These are phyloP conservation scores for Pangasianodon hypophthalmus DNA, from an alignment of 2,113 vertebrate species.

Conservation along the genomic window DNA sequence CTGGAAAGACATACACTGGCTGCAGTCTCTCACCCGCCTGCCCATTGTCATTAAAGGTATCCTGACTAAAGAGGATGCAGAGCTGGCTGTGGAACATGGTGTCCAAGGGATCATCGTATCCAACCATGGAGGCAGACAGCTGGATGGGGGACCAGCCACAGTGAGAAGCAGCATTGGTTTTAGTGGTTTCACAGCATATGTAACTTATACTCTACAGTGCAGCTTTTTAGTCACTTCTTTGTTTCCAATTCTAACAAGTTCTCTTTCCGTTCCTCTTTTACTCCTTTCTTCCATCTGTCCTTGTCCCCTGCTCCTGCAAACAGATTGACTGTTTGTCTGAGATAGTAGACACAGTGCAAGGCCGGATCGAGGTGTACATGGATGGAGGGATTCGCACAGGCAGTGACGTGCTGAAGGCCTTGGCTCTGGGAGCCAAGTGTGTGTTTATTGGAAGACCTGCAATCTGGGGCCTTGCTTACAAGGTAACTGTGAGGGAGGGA, in stretches of 20 bases:
- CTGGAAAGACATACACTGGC: constrained; percentile 90
- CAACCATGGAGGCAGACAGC: constrained; percentile 92
- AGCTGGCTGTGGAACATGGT: constrained; percentile 86
- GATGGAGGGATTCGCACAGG: constrained; percentile 92
- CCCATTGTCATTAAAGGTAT: constrained; percentile 96
- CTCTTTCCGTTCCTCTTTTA: not conserved
- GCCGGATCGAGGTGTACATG: constrained; percentile 85
- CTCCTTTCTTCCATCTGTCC: not conserved
- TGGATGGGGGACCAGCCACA: constrained; percentile 87
- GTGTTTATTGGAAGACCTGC: constrained; percentile 91
- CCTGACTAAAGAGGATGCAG: constrained; percentile 93
- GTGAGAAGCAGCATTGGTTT: constrained; percentile 65
- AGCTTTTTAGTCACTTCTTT: not conserved
- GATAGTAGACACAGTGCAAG: constrained; percentile 84
- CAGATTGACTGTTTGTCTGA: constrained; percentile 90
- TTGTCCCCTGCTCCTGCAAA: constrained; percentile 17
- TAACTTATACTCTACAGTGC: not conserved
- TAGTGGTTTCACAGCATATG: not conserved
- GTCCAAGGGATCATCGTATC: constrained; percentile 93
- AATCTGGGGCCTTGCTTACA: constrained; percentile 91
- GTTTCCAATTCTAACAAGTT: not conserved
- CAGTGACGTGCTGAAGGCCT: constrained; percentile 86
- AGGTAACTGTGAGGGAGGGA: constrained; percentile 71
- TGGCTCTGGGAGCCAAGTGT: constrained; percentile 91
- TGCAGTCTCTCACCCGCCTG: constrained; percentile 83